A percentile compares a stretch with the other conserved stretches of the same genome.
These are phyloP conservation scores for Choloepus didactylus DNA, from an alignment of 2,797 vertebrate species.

Conservation along the genomic window DNA sequence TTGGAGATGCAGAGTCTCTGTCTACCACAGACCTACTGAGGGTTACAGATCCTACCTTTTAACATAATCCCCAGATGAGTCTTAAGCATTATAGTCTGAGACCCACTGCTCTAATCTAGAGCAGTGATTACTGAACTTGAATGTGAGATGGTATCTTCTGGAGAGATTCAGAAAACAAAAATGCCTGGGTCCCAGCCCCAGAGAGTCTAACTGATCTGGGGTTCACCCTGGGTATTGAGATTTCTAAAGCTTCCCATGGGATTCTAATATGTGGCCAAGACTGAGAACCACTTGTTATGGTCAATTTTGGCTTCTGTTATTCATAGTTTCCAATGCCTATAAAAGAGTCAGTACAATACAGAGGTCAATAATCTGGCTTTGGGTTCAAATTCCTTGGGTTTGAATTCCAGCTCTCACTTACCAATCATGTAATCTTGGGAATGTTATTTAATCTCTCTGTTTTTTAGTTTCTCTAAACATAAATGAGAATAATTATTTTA, in stretches of 20 bases:
- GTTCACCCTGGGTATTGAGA: background rate
- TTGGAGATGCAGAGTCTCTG: background rate
- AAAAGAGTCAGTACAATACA: background rate
- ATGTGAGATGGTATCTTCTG: background rate
- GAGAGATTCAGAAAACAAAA: background rate
- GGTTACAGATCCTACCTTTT: background rate
- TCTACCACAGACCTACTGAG: background rate
- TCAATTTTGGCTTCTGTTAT: background rate
- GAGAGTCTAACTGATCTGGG: background rate
- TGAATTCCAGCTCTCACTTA: background rate
- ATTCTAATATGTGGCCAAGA: background rate
- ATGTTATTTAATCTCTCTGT: conserved; percentile 26
- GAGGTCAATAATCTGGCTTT: background rate
- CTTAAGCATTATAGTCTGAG: background rate
- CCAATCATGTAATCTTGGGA: background rate
- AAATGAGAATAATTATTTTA: background rate
- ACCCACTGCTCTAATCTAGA: background rate
- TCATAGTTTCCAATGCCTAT: background rate
- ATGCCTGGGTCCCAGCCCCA: too few relatives aligned
- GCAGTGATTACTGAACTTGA: background rate
- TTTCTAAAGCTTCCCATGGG: background rate
- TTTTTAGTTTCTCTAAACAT: background rate
- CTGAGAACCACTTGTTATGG: background rate
- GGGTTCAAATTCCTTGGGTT: background rate
- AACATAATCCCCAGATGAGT: background rate